Base-by-base conservation (phyloP, 2,113 vertebrate genomes). In the Phyllostomus hastatus region DNA sequence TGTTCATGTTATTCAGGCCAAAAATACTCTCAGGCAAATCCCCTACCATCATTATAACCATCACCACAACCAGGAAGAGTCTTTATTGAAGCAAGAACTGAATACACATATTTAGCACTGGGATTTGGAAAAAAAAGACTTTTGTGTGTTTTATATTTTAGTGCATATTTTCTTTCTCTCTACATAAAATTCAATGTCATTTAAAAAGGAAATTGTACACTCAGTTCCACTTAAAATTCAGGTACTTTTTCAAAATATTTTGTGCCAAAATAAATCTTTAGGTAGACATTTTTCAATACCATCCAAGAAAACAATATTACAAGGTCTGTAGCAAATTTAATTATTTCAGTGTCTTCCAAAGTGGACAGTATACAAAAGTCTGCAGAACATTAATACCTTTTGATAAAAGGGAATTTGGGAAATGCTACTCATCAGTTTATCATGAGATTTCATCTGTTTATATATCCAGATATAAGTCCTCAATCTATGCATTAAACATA, bases 181-280 rank as follows among this genome's bases (percentile, higher is more conserved):
- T 61, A 82, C 3, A 54, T 43, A 96, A 90, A 94, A 72, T 64
- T 92, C 41, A 66, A 31, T 94, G 92, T 93, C 41, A 86, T 64
- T 94, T 94, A 73, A 96, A 96, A 84, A 31, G 28, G 4, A 88
- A 92, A 46, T 61, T 90, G n/a, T 52, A 88, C 85, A 79, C 7
- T 54, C 11, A 43, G 46, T 3, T 95, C 85, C 31, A 70, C 85
- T 75, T 92, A 79, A 88, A 91, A 82, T 46, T 86, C 38, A 97
- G 38, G 46, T 73, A 73, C 90, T 79, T 94, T 90, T 88, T 82
- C 35, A 95, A 95, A 95, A 89, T 85, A 94, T 94, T 95, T 96
- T 54, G 50, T 31, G 28, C 35, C 38, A 66, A 87, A 86, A 67
- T 81, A 52, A 96, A 82, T 82, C 24, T 93, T 97, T 72, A 86